A percentile compares a stretch with the other conserved stretches of the same genome.
Conservation (phyloP, 2,888 invertebrate species). For the Oscheius sp. region DNA sequence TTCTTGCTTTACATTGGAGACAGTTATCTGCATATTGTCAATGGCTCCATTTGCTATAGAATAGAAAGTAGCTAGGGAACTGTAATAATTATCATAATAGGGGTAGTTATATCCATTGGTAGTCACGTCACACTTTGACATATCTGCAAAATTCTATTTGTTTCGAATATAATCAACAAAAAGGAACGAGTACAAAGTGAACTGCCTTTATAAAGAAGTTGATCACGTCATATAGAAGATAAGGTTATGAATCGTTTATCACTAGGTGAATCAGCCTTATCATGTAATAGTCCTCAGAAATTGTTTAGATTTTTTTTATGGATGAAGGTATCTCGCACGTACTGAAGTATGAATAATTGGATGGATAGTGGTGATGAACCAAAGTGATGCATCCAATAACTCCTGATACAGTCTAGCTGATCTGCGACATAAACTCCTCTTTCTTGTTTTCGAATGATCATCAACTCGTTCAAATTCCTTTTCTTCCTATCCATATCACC, state of each 20-base stretch:
- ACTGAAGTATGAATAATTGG: too few relatives aligned
- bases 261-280: slow-evolving; percentile 14
- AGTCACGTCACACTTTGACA: not conserved
- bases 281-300: not conserved
- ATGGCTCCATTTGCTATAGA: slow-evolving; percentile 4
- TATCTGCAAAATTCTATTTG: not conserved
- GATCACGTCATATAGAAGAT: slow-evolving; percentile 12
- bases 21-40: slow-evolving; percentile 3
- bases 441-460: too few relatives aligned
- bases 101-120: not conserved
- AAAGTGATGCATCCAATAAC: too few relatives aligned
- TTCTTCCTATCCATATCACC: too few relatives aligned
- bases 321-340: too few relatives aligned
- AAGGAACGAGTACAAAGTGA: not conserved
- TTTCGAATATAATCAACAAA: not conserved
- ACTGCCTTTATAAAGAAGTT: not conserved
- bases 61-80: slow-evolving; percentile 4
- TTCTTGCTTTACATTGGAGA: not conserved
- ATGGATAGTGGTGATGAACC: too few relatives aligned
- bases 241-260: slow-evolving; percentile 9
- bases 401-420: too few relatives aligned
- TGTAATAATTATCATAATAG: not conserved
- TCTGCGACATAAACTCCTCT: too few relatives aligned
- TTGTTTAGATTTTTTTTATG: too few relatives aligned
- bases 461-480: too few relatives aligned